Conservation (phyloP, 1,140 invertebrate species). For the Drosophila erecta region DNA sequence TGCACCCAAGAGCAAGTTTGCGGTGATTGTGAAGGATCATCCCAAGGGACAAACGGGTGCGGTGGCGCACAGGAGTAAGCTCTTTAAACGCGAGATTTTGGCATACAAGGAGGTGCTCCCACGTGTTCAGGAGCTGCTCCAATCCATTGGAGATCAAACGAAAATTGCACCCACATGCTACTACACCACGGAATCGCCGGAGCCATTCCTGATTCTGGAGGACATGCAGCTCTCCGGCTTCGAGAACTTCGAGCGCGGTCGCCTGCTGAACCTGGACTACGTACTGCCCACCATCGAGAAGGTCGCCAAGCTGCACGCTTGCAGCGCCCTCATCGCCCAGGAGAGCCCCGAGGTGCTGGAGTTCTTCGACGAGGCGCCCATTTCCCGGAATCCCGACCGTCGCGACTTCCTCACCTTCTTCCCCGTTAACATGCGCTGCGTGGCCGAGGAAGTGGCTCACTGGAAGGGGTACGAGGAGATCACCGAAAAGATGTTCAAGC, state of each 20-base stretch:
- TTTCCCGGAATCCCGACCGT: conserved; percentile 79
- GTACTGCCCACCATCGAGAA: conserved; percentile 84
- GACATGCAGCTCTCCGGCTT: conserved; percentile 69
- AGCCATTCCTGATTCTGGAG: conserved; percentile 78
- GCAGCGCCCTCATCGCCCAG: conserved; percentile 83
- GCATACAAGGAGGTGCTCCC: conserved; percentile 79
- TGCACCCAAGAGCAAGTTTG: conserved; percentile 68
- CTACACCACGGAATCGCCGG: conserved; percentile 79
- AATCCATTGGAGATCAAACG: conserved; percentile 73
- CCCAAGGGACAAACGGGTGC: conserved; percentile 78
- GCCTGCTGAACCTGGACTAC: conserved; percentile 78
- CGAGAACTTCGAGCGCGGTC: conserved; percentile 77
- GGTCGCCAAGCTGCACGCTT: conserved; percentile 87
- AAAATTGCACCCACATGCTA: conserved; percentile 80
- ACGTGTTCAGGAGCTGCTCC: conserved; percentile 63
- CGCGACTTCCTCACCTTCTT: conserved; percentile 80
- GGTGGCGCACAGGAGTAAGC: conserved; percentile 74
- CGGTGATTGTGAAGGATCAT: conserved; percentile 80
- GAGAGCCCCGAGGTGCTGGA: conserved; percentile 71
- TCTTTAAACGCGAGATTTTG: conserved; percentile 81
- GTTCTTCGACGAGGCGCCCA: conserved; percentile 78
- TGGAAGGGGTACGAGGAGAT: conserved; percentile 83
- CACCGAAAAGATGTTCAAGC: conserved; percentile 80
- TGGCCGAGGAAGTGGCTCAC: conserved; percentile 76
- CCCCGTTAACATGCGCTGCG: conserved; percentile 78